Base-by-base conservation (phyloP, 2,797 vertebrate species). In the Periophthalmus magnuspinnatus region DNA sequence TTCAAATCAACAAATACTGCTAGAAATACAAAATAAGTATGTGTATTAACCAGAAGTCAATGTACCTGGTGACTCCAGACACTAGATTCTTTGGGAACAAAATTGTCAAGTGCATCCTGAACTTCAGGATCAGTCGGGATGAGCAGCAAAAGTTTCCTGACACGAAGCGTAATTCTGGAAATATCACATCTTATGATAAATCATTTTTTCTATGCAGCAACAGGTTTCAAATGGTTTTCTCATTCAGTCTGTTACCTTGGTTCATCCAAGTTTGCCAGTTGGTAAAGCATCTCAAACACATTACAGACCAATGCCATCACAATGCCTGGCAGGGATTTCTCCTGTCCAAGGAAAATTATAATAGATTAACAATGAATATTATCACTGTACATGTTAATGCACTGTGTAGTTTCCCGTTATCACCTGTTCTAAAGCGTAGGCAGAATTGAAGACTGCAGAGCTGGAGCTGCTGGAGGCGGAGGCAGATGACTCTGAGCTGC, bases 271-370 rank as follows among this genome's bases (percentile, higher is more conserved):
- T 99, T 99, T 77, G 97, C 97, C 70, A 99, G 94, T 78, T 99
- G 97, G 86, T 99, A 99, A 58, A 99, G 95, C 97, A 99, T 99
- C 88, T 99, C 97, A 85, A 99, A 99, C 54, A 99, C 97, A 34
- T 98, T 99, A 81, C 96, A 99, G 70, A 99, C 97, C 0, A 99
- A 91, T 16, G 98, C 98, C 98, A 99, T 99, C 79, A 99, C 98
- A 22, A 99, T 97, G 45, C 98, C 97, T 33, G 98, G 98, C 47
- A 99, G 94, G 17, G 97, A 98, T 79, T 99, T 99, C 88, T 99
- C 98, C 98, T 99, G 81, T 6, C 71, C 56, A 69, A 79, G 11
- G 52, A 32, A 70, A 2, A 3, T 1, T 57, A 1, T 11, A 71
- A 13, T 38, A 19, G 0, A 13, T 34, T 55, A 71, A 58, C 68